Base-by-base conservation (phyloP, 2,113 vertebrate species). In the Anthoscopus minutus region DNA sequence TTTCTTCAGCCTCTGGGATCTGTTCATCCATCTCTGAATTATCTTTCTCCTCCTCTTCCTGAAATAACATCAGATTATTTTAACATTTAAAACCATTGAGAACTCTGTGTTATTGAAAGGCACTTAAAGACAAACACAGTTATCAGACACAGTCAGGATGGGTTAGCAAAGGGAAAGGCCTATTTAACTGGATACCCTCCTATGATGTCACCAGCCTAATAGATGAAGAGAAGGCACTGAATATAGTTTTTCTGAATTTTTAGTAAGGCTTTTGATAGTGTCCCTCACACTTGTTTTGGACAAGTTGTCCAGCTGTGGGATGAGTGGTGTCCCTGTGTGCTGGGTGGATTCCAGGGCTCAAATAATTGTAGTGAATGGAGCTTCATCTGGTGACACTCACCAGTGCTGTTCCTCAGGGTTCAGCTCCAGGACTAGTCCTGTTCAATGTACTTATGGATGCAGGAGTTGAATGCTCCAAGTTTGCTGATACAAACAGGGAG, bases 1-100 rank as follows among this genome's bases (percentile, higher is more conserved):
- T 99, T 92, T 99, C 98, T 1, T 91, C 58, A 12, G 98, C 85
- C 77, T 99, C 98, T 2, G 98, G 97, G 20, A 97, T 74, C 47
- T 97, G 92, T 47, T 98, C 98, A 12, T 99, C 98, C 35, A 94
- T 81, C 11, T 96, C 97, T 5, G 90, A 91, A 30, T 83, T 95
- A 54, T 98, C 96, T 44, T 91, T 91, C 44, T 95, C 97, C 37
- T 98, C 97, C 45, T 97, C 97, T 81, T 98, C 96, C 96, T 98
- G 89, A 51, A 92, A 69, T 66, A 86, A 80, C 7, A 84, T 42
- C 23, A 57, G 28, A 82, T 71, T 86, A 56, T n/a, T 86, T 66
- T 58, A 80, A 67, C 21, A 44, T 60, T 80, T 25, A 64, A 77
- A 82, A 47, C 1, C 58, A 56, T 1, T 4, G 4, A 23, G 27